phyloP scores from a whole-genome alignment of 2,113 vertebrate genomes.

The Semnornis frantzii region DNA sequence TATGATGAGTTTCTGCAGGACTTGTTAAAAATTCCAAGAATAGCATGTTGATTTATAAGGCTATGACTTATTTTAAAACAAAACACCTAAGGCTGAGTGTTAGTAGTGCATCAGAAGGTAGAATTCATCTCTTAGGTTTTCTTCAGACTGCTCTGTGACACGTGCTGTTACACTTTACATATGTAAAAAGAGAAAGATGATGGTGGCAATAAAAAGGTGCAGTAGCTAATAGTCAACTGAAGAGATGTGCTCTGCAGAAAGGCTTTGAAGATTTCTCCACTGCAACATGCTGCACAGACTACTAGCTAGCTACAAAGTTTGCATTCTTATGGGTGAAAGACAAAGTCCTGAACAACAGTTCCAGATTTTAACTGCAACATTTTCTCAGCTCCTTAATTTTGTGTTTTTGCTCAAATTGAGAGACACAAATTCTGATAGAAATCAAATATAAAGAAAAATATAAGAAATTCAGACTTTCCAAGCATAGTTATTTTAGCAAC shows the following conservation, averaged over 20 bases:
- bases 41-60: neutral
- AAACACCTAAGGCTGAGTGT: neutral
- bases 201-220: neutral
- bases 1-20: neutral
- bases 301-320: neutral
- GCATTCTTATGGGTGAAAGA: neutral
- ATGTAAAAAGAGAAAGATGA: neutral
- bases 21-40: neutral
- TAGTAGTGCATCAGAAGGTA: neutral
- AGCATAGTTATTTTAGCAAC: neutral
- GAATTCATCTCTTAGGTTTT: neutral
- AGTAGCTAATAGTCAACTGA: neutral
- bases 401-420: neutral
- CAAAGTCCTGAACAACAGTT: neutral
- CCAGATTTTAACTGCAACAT: neutral
- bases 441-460: neutral
- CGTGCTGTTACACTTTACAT: neutral
- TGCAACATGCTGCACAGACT: neutral
- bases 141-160: neutral
- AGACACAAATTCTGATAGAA: neutral
- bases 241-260: neutral
- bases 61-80: neutral
- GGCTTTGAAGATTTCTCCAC: neutral
- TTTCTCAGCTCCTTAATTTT: neutral
- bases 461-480: neutral